Base-by-base conservation (phyloP, 2,888 invertebrate genomes). In the Rhamphomyia laevipes region DNA sequence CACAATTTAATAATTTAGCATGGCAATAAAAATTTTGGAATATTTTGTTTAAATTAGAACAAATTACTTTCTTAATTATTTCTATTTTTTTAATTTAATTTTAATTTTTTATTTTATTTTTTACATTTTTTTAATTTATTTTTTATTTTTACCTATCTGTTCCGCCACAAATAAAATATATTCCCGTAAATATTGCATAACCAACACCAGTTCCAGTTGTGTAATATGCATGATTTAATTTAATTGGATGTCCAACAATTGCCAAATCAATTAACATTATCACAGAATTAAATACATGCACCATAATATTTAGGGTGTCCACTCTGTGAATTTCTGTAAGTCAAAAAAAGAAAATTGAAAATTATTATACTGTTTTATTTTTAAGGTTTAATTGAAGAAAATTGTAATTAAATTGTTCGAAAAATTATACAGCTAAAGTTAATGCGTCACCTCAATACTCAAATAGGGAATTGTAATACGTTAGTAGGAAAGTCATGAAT, bases 91-190 rank as follows among this genome's bases (percentile, higher is more conserved):
- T 27, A 7, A 37, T 37, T 37, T 37, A 33, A 4, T 2, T 33
- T 13, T 4, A 13, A 9, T 33, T 4, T 33, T n/a, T 33, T 33
- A 30, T 30, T 30, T 30, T 30, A 30, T 30, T 30, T 30, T 9
- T 30, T 30, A 5, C 7, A 30, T 27, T 27, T 27, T 27, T 35
- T 7, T 35, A n/a, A 35, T 2, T n/a, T 5, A 5, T 13, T 35
- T 35, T 33, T 5, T 13, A 7, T 35, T 5, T n/a, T 72, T 65
- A 78, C 76, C 80, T 77, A 63, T 81, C 79, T 10, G 77, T 74
- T 21, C 87, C 89, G 23, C 86, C 89, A 47, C 80, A 77, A 30
- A 71, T 62, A 65, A 80, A 84, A 66, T 85, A 90, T 50, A 87
- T 73, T 21, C 80, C 62, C 46, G 77, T 80, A 64, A 88, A 90